Evolutionary conservation across 1,140 invertebrate species (phyloP), one percentile per base, ranked within the genome.

Genomic region (Rhizoglyphus robini): DNA sequence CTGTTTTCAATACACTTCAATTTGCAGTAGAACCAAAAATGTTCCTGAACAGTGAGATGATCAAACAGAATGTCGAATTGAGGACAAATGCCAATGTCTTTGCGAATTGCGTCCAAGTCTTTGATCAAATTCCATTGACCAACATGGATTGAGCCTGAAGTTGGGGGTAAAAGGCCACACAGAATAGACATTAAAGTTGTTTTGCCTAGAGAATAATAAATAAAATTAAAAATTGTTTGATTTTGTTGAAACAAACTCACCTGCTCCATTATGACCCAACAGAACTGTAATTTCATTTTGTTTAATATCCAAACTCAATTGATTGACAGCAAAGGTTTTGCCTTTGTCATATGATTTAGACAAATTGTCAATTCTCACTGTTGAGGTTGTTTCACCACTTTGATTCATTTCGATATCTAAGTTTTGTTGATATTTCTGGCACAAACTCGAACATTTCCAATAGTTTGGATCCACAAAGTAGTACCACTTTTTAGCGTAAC

Each of bases 161-260:
- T 82, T n/a, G 86, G 83, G 2, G 82, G 78, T 32, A 84, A 78
- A 34, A 69, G 38, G 79, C 85, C 86, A 68, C 87, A 90, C 2
- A 90, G 76, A 78, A 90, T 89, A 1, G 83, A 83, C 84, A 92
- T 85, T 68, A 84, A 82, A 57, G 86, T 87, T 0, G 85, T 88
- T 76, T 88, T 88, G 20, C n/a, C n/a, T n/a, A n/a, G n/a, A n/a
- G n/a, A n/a, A n/a, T n/a, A n/a, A n/a, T n/a, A n/a, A n/a, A n/a
- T n/a, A n/a, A n/a, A n/a, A n/a, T n/a, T n/a, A n/a, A n/a, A n/a
- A n/a, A n/a, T n/a, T n/a, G n/a, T n/a, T n/a, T n/a, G n/a, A n/a
- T n/a, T n/a, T n/a, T n/a, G n/a, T n/a, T n/a, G n/a, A n/a, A n/a
- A n/a, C n/a, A n/a, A n/a, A n/a, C n/a, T n/a, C n/a, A n/a, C 82